A percentile compares a stretch with the other conserved stretches of the same genome.
Conservation (phyloP, 2,113 vertebrate genomes). For the Anas platyrhynchos region DNA sequence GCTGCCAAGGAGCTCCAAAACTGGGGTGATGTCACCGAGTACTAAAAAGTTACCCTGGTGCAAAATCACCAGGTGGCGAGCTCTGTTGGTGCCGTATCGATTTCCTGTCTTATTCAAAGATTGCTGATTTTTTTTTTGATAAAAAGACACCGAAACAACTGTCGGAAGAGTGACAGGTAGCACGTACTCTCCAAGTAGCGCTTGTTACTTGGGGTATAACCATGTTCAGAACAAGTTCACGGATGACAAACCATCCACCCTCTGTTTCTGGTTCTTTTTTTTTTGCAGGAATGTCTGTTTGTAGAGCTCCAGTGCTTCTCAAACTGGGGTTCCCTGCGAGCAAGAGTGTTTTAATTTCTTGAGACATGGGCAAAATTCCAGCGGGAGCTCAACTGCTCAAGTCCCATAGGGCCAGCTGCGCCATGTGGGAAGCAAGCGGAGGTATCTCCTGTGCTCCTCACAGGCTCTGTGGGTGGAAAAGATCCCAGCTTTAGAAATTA, state of each 20-base stretch:
- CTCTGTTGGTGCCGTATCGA: neutral
- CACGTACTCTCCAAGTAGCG: neutral
- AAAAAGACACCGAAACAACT: neutral
- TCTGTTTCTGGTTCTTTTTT: neutral
- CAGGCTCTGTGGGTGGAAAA: neutral
- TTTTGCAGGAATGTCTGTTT: neutral
- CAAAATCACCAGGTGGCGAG: neutral
- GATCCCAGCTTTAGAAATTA: neutral
- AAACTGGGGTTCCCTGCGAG: neutral
- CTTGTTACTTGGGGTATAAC: neutral
- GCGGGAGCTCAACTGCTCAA: neutral
- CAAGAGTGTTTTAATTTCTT: neutral
- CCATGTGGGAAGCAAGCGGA: neutral
- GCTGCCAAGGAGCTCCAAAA: constrained; percentile 26
- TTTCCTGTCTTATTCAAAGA: neutral
- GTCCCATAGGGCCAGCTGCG: neutral
- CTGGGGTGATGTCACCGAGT: neutral
- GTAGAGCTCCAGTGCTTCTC: neutral
- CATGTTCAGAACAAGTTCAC: neutral
- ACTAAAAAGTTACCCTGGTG: neutral
- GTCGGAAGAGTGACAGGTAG: neutral
- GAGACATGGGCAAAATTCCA: neutral
- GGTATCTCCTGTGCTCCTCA: neutral
- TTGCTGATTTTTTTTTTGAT: neutral
- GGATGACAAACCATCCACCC: neutral